Percentiles rank a stretch among this genome's conserved stretches.
Conservation (phyloP, 2,113 vertebrate genomes). For the Corythornis vintsioides region DNA sequence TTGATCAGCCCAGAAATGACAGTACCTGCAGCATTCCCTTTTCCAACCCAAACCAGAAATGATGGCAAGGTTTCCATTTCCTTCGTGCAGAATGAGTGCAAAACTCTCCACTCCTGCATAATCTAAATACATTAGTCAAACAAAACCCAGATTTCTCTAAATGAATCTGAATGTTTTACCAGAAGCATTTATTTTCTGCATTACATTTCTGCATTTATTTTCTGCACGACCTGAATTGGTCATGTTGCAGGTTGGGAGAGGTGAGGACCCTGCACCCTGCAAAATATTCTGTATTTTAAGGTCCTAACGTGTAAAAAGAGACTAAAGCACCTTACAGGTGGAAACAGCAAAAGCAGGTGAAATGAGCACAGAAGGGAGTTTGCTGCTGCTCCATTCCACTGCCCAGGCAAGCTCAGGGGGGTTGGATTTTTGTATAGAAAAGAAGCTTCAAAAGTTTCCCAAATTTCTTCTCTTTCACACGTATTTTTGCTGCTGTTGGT, state of each 20-base stretch:
- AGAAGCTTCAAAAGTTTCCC: background rate
- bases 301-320: background rate
- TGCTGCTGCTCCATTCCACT: background rate
- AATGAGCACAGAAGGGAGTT: background rate
- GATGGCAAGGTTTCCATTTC: constrained; percentile 9
- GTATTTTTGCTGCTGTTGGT: background rate
- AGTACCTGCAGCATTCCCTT: constrained; percentile 17
- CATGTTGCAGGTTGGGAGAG: background rate
- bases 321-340: background rate
- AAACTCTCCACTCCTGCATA: background rate
- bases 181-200: background rate
- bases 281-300: background rate
- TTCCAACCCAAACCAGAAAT: constrained; percentile 27
- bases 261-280: background rate
- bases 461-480: background rate
- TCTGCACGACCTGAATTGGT: background rate
- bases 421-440: background rate
- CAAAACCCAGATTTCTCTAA: background rate
- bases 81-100: background rate
- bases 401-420: background rate
- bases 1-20: background rate
- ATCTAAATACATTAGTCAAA: background rate
- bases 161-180: background rate
- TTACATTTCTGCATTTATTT: no score
- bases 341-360: background rate